Evolutionary conservation across 1,140 invertebrate genomes (phyloP).

Genomic region (Drosophila chauvacae): DNA sequence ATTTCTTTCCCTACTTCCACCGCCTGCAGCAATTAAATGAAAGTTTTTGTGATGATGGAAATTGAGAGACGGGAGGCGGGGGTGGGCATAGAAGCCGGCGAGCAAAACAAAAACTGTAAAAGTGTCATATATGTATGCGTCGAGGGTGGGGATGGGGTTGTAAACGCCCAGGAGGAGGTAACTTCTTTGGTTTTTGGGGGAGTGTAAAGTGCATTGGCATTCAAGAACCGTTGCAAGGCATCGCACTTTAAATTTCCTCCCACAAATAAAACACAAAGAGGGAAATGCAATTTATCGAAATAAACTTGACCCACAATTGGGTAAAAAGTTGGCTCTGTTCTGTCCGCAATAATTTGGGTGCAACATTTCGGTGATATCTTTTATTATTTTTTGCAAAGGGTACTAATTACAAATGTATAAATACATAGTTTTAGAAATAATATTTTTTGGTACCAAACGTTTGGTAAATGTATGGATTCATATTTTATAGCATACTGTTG

Average conservation of each 20-base stretch:
- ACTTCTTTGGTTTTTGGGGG: conserved; percentile 7
- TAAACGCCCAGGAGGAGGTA: neutral
- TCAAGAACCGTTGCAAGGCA: conserved; percentile 40
- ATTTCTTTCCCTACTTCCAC: conserved; percentile 54
- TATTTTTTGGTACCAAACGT: neutral
- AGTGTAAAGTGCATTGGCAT: conserved; percentile 48
- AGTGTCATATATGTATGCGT: conserved; percentile 77
- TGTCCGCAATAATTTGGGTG: neutral
- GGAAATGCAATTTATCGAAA: conserved; percentile 50
- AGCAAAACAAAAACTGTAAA: conserved; percentile 82
- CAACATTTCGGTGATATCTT: neutral
- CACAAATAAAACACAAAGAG: conserved; percentile 23
- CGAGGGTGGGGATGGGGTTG: conserved; percentile 1
- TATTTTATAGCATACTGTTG: neutral
- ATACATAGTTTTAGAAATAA: neutral
- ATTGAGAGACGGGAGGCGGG: neutral
- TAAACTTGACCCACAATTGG: conserved; percentile 60
- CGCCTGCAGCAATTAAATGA: conserved; percentile 76
- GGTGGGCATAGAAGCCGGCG: conserved; percentile 66
- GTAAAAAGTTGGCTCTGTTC: neutral
- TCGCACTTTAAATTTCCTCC: conserved; percentile 15
- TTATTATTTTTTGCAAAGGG: neutral
- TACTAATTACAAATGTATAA: neutral
- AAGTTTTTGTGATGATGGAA: conserved; percentile 76
- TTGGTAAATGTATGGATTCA: neutral